Base-by-base conservation (phyloP, 1,140 invertebrate genomes). In the Panagrolaimus sp. region DNA sequence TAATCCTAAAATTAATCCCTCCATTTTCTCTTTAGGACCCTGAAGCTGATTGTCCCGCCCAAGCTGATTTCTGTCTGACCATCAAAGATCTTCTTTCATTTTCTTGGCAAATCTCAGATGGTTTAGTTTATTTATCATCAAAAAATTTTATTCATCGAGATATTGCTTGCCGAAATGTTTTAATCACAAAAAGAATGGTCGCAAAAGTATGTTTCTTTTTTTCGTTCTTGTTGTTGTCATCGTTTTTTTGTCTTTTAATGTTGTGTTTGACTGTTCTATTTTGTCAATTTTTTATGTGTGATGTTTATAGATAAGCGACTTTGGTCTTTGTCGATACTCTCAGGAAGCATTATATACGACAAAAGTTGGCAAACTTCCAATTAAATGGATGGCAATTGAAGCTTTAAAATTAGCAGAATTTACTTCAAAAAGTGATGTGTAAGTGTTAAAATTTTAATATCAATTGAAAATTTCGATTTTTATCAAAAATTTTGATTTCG, bases 131-230 rank as follows among this genome's bases (percentile, higher is more conserved):
- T 64, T 43, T 43, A 21, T 83, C 83, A 6, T 80, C 83, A 66
- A 86, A 86, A 72, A 84, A 85, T 3, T 86, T 83, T 76, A 83
- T 86, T 32, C 85, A 86, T 70, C 77, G 85, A 43, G 85, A 86
- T 73, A 78, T 86, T 43, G 85, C 85, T 1, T 84, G 85, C 7
- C 77, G 85, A 52, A 86, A 86, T 71, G 74, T 86, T 47, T 48
- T 71, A 43, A 47, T 71, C 47, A 65, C 47, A 17, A 24, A 47
- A 17, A 24, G 46, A 24, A n/a, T 63, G 38, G 47, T 48, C 12
- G 70, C 69, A 21, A 71, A 71, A 28, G 70, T 71, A 43, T 4
- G 32, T 2, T 38, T 4, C 32, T 38, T 38, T 2, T 38, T 4
- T 38, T 38, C 7, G 32, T 38, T 38, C 32, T 38, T 4, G 7